A percentile compares a stretch with the other conserved stretches of the same genome.
These are phyloP conservation scores for Baccha elongata DNA, from an alignment of 2,888 invertebrate species.

Conservation along the genomic window DNA sequence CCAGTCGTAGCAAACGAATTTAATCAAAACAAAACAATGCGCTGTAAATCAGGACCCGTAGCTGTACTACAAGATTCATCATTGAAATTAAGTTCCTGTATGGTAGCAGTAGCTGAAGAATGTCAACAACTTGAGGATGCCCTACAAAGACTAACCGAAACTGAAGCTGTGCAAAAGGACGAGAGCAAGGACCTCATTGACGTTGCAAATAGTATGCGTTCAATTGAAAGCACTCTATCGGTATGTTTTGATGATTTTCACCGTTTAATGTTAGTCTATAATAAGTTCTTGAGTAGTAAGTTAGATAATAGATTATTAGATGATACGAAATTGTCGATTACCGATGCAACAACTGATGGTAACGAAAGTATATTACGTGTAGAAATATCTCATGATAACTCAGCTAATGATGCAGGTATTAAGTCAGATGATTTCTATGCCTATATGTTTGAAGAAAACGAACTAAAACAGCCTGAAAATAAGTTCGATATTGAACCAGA, in stretches of 20 bases:
- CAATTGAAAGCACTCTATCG: slow-evolving; percentile 79
- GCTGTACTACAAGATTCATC: slow-evolving; percentile 81
- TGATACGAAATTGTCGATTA: slow-evolving; percentile 19
- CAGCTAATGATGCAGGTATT: slow-evolving; percentile 75
- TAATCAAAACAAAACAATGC: slow-evolving; percentile 77
- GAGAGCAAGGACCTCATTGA: slow-evolving; percentile 79
- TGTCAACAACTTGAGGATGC: slow-evolving; percentile 80
- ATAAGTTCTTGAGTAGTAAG: slow-evolving; percentile 80
- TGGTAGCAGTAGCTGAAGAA: slow-evolving; percentile 81
- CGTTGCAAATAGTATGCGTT: slow-evolving; percentile 80
- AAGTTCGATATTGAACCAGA: slow-evolving; percentile 44
- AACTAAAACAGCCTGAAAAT: slow-evolving; percentile 74
- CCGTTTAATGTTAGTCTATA: slow-evolving; percentile 81
- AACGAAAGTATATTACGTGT: slow-evolving; percentile 79
- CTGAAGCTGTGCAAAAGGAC: slow-evolving; percentile 78
- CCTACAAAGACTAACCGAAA: slow-evolving; percentile 79
- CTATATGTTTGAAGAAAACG: slow-evolving; percentile 80
- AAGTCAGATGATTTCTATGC: slow-evolving; percentile 81
- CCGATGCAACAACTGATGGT: slow-evolving; percentile 58
- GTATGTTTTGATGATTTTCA: slow-evolving; percentile 81
- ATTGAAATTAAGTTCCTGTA: slow-evolving; percentile 80
- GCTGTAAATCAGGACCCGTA: slow-evolving; percentile 78
- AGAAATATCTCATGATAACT: slow-evolving; percentile 78
- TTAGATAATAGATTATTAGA: slow-evolving; percentile 74
- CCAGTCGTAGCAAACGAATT: slow-evolving; percentile 78